Base-by-base conservation (phyloP, 1,140 invertebrate species). In the Drosophila ambigua region DNA sequence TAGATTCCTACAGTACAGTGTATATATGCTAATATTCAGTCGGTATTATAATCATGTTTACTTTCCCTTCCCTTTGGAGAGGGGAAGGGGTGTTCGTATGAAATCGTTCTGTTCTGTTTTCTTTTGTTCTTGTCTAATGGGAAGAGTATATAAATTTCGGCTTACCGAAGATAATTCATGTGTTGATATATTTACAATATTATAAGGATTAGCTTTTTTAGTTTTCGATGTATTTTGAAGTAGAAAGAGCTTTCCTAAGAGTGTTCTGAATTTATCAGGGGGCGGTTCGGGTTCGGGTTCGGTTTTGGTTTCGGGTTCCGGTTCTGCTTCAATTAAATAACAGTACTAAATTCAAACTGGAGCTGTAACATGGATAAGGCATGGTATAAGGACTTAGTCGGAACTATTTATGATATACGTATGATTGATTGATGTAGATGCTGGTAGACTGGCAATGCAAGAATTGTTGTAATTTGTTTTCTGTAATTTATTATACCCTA, bases 11-110 rank as follows among this genome's bases (percentile, higher is more conserved):
- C 52, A 68, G 26, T 68, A 44, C 11, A 39, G 23, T 39, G 8
- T 69, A 60, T 79, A 81, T 77, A 85, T 69, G 69, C 83, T 82
- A 85, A 79, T 78, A 71, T 87, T 87, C 82, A 87, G 82, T 87
- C 82, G 88, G 79, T 87, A 82, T 82, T 82, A 85, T 73, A 60
- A 49, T 66, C 55, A 60, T 65, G 48, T 58, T 57, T 16, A 66
- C 55, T 44, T 15, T 39, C 53, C 7, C 46, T 48, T 59, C 39
- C n/a, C 28, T n/a, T 31, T 57, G 7, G 13, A 15, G 23, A 16
- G 39, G 63, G 63, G 35, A 50, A 50, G 63, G 67, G 66, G 28
- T 53, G 28, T 45, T 69, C 23, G 41, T 73, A 54, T 49, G 61
- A 74, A 74, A 75, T 75, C 54, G 59, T 64, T 55, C 61, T 53